Percentiles rank a stretch among this genome's conserved stretches.
Evolutionary conservation across 37 sponge, comb jelly and placozoan genomes (phyloP).

Genomic region (Agelas oroides): DNA sequence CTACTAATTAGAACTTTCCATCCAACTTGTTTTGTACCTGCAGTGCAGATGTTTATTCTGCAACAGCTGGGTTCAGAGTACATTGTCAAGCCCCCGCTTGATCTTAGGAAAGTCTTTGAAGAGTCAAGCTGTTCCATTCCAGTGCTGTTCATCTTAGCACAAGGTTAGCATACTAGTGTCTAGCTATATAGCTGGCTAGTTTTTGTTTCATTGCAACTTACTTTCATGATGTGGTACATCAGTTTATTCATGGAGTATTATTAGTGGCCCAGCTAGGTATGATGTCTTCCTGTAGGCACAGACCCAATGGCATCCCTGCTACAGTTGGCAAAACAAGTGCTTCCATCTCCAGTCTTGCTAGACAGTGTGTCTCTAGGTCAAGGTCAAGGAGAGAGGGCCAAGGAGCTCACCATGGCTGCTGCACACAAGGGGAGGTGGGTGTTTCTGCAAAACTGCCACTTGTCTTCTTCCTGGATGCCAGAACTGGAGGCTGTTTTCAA

Average conservation of each 20-base stretch:
- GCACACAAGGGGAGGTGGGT: conserved; percentile 65
- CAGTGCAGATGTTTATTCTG: conserved; percentile 21
- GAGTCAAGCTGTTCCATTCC: not conserved
- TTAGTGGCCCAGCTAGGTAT: not conserved
- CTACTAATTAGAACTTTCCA: conserved; percentile 1
- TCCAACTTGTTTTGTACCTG: not conserved
- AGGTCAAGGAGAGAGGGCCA: conserved; percentile 62
- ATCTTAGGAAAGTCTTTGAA: not conserved
- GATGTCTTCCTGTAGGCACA: conserved; percentile 18
- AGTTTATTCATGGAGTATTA: not conserved
- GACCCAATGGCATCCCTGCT: conserved; percentile 62
- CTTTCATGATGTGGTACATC: not conserved
- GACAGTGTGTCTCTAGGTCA: conserved; percentile 69
- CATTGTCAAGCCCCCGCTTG: not conserved
- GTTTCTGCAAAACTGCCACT: conserved; percentile 78
- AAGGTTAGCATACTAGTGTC: not conserved
- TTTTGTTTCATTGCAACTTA: not conserved
- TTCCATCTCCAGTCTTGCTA: conserved; percentile 9
- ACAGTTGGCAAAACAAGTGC: conserved; percentile 42
- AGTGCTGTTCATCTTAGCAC: conserved; percentile 16
- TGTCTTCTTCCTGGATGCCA: conserved; percentile 64
- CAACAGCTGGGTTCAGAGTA: conserved; percentile 21
- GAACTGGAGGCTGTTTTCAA: conserved; percentile 29
- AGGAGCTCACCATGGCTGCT: conserved; percentile 28
- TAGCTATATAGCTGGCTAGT: too few species aligned